Base-by-base conservation (phyloP, 2,113 vertebrate genomes). In the Dendropsophus ebraccatus region DNA sequence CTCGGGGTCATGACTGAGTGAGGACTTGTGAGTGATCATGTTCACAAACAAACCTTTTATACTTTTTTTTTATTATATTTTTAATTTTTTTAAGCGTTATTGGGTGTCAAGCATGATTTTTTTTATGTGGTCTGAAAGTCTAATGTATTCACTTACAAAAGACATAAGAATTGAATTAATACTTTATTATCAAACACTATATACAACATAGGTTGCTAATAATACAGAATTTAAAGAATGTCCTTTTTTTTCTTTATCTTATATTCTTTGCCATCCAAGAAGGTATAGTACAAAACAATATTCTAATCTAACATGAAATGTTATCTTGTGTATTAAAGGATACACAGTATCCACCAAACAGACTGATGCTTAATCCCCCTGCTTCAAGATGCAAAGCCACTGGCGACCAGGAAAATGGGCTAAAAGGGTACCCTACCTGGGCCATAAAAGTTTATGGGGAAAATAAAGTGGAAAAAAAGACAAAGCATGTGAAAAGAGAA, bases 131-230 rank as follows among this genome's bases (percentile, higher is more conserved):
- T 93, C 95, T 94, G 95, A 97, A 96, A 96, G 94, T 95, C 94
- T 96, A 96, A 93, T 95, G 92, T 96, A 93, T 94, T 96, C 92
- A 94, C 93, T 97, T 97, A 96, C 94, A 98, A 98, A 99, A 99
- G 96, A 97, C 96, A 95, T 97, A 97, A 96, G 95, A 99, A 98
- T 96, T 96, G 97, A 99, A 98, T 99, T 94, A 99, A 99, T 97
- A 97, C 94, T 97, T 99, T 98, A 97, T 97, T 99, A 99, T 99
- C 97, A 99, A 99, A 99, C 96, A 99, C 95, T 99, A 99, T 99
- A 96, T 99, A 99, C 98, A 99, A 96, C 97, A 97, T 95, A 96
- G 94, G 89, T 94, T 93, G 92, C 95, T 95, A 96, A 95, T 95
- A 95, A 95, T 95, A 96, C 95, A 96, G 94, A 95, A 94, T 95